phyloP scores from a whole-genome alignment of 2,888 invertebrate genomes.

The Caenorhabditis virilis region DNA sequence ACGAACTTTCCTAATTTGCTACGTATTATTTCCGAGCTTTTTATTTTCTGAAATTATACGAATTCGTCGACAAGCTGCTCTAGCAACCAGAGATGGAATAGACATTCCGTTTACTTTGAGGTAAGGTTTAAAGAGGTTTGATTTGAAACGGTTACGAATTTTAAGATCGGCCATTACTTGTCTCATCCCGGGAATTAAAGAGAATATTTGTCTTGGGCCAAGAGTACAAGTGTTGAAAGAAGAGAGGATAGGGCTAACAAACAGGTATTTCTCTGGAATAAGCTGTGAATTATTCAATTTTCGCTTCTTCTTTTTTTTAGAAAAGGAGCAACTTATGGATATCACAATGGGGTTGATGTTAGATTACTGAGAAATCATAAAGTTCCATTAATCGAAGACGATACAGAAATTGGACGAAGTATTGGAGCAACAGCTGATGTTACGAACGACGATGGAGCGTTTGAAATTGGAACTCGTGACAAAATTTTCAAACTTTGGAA shows the following conservation, averaged over 20 bases:
- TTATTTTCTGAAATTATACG: conserved; percentile 9
- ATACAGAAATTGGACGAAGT: conserved; percentile 52
- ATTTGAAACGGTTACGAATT: too few relatives aligned
- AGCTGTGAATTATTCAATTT: not conserved
- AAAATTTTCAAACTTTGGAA: conserved; percentile 48
- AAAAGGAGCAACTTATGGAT: conserved; percentile 52
- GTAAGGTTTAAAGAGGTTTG: too few relatives aligned
- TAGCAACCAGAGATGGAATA: conserved; percentile 48
- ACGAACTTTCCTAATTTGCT: too few relatives aligned
- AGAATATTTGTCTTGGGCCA: conserved; percentile 52
- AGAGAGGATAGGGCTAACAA: conserved; percentile 44
- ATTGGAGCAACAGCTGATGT: conserved; percentile 46
- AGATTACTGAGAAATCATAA: conserved; percentile 40
- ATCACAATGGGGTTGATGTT: conserved; percentile 55
- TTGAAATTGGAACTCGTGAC: conserved; percentile 48
- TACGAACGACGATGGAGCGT: conserved; percentile 38
- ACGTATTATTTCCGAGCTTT: too few relatives aligned
- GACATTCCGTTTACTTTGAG: conserved; percentile 51
- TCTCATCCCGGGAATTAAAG: conserved; percentile 48
- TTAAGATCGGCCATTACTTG: conserved; percentile 52
- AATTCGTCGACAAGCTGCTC: conserved; percentile 30
- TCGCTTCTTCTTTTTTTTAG: conserved; percentile 5
- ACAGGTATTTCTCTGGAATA: conserved; percentile 8
- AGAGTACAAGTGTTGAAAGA: conserved; percentile 47
- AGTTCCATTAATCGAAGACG: conserved; percentile 48